Conservation (phyloP, 2,113 vertebrate species). For the Aldabrachelys gigantea region DNA sequence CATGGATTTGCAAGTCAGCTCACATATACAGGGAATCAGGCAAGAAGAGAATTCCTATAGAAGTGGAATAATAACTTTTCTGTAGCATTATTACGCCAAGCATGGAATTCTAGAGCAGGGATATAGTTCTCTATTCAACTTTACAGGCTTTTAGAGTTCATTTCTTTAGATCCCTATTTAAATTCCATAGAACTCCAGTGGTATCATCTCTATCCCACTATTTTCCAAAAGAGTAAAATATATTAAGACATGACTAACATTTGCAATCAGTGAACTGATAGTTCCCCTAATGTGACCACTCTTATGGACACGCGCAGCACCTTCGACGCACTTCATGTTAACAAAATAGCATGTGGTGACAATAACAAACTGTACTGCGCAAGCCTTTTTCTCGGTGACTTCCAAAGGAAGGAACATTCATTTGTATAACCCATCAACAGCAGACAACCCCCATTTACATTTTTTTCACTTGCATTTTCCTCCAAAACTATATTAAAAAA, state of each 20-base stretch:
- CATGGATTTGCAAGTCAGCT: background rate
- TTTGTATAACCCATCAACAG: constrained; percentile 36
- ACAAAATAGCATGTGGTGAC: constrained; percentile 12
- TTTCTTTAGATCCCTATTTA: background rate
- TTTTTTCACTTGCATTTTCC: constrained; percentile 37
- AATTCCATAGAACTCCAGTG: background rate
- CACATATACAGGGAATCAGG: background rate
- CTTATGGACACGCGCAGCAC: background rate
- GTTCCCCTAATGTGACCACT: background rate
- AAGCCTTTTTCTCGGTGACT: background rate
- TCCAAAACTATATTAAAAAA: background rate
- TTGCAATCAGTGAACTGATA: constrained; percentile 4
- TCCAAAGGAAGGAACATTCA: background rate
- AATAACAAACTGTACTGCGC: background rate
- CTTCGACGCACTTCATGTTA: background rate
- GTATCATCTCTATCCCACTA: background rate
- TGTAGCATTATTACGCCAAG: background rate
- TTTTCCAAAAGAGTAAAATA: background rate
- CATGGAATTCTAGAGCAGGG: background rate
- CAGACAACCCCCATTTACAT: background rate
- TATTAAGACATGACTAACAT: background rate
- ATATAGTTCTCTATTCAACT: background rate
- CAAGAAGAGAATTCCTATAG: background rate
- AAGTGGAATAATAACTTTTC: background rate
- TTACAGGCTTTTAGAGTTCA: background rate